phyloP scores from a whole-genome alignment of 2,113 vertebrate genomes.

The Cranoglanis bouderius region DNA sequence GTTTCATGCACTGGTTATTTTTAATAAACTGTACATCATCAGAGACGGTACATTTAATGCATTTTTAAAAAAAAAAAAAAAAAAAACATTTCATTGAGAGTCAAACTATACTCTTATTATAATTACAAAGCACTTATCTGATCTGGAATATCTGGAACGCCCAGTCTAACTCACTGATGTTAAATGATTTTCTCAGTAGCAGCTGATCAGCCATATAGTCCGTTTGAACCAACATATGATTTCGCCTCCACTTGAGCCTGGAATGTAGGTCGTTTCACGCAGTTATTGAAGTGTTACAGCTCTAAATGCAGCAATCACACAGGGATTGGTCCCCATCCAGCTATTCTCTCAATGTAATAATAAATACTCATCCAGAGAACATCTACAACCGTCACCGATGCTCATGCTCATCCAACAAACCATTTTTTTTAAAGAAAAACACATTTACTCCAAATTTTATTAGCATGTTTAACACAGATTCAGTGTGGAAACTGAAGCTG shows the following conservation, averaged over 20 bases:
- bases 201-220: too few species aligned
- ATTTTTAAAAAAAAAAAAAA: too few species aligned
- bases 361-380: too few species aligned
- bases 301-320: too few species aligned
- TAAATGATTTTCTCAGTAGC: background rate
- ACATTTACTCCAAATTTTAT: background rate
- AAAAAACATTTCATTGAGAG: background rate
- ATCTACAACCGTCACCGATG: background rate
- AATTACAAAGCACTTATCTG: background rate
- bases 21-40: background rate
- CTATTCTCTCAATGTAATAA: background rate
- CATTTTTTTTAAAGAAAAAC: background rate
- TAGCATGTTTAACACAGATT: background rate
- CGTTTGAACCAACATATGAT: too few species aligned
- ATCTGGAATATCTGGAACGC: background rate
- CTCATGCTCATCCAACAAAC: background rate
- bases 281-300: background rate
- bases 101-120: background rate
- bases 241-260: background rate
- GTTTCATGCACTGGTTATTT: background rate
- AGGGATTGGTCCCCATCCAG: background rate
- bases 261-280: constrained; percentile 14
- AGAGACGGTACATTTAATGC: background rate
- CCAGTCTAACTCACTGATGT: background rate
- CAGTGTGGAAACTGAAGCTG: background rate